phyloP scores from a whole-genome alignment of 2,113 vertebrate species.

The Todiramphus chloris region DNA sequence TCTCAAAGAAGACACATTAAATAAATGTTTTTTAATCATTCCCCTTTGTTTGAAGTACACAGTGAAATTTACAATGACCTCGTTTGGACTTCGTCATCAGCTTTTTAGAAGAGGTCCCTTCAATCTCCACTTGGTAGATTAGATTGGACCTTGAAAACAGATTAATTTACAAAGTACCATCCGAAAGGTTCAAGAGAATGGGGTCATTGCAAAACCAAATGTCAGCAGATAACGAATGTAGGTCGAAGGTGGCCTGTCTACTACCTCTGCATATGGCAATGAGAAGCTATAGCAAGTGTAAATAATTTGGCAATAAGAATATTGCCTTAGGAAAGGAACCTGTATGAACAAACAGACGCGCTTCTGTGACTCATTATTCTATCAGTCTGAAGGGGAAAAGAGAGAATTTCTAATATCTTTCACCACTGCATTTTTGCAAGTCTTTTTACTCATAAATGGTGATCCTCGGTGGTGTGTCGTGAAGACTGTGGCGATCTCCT shows the following conservation, averaged over 20 bases:
- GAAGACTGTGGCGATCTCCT: neutral
- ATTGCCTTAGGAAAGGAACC: neutral
- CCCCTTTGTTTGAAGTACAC: constrained; percentile 41
- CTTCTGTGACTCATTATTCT: neutral
- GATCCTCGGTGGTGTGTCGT: neutral
- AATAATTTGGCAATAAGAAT: neutral
- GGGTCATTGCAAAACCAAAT: neutral
- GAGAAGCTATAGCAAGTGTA: neutral
- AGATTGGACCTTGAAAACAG: neutral
- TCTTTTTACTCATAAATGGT: neutral
- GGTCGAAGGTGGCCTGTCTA: neutral
- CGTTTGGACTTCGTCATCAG: constrained; percentile 16
- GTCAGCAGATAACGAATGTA: neutral
- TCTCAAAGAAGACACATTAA: constrained; percentile 22
- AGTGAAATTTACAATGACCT: neutral
- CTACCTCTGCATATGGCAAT: neutral
- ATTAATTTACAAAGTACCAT: neutral
- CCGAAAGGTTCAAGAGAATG: neutral
- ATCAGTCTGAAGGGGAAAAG: neutral
- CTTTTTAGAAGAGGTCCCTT: constrained; percentile 12
- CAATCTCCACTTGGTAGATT: neutral
- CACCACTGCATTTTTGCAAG: neutral
- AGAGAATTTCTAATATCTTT: neutral
- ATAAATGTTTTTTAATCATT: constrained; percentile 36
- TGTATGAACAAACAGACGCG: neutral